Percentiles rank a stretch among this genome's conserved stretches.
Evolutionary conservation across 2,888 invertebrate species (phyloP).

Genomic region (Frankliniella intonsa): DNA sequence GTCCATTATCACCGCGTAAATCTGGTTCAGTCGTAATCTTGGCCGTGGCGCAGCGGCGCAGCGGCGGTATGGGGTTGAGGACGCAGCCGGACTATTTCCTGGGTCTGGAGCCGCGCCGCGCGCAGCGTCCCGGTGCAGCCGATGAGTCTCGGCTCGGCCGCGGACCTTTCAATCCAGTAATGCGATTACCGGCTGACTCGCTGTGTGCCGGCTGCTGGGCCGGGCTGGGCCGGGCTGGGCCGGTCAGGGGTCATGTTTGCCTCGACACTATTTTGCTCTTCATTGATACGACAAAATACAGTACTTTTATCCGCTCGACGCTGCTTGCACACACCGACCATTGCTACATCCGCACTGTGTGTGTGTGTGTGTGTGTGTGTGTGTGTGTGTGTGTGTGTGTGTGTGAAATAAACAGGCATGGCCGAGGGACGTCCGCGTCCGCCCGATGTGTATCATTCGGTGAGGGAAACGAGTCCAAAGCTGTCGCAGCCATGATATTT

Average conservation of each 20-base stretch:
- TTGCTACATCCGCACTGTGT: too few species aligned
- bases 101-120: background rate
- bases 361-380: too few species aligned
- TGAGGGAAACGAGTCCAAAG: background rate
- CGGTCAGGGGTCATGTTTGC: background rate
- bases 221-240: background rate
- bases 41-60: too few species aligned
- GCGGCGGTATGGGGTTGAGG: too few species aligned
- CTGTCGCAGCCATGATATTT: constrained; percentile 12
- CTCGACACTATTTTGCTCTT: background rate
- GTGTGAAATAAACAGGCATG: too few species aligned
- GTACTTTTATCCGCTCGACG: background rate
- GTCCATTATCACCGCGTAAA: too few species aligned
- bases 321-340: too few species aligned
- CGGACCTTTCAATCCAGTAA: background rate
- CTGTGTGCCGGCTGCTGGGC: background rate
- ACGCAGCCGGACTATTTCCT: too few species aligned
- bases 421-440: too few species aligned
- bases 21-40: too few species aligned
- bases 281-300: background rate
- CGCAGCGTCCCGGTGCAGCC: background rate
- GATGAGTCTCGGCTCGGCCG: background rate
- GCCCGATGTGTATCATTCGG: background rate
- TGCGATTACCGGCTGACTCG: background rate
- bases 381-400: too few species aligned